Evolutionary conservation across 2,113 vertebrate species (phyloP).

Genomic region (Corvus moneduloides): DNA sequence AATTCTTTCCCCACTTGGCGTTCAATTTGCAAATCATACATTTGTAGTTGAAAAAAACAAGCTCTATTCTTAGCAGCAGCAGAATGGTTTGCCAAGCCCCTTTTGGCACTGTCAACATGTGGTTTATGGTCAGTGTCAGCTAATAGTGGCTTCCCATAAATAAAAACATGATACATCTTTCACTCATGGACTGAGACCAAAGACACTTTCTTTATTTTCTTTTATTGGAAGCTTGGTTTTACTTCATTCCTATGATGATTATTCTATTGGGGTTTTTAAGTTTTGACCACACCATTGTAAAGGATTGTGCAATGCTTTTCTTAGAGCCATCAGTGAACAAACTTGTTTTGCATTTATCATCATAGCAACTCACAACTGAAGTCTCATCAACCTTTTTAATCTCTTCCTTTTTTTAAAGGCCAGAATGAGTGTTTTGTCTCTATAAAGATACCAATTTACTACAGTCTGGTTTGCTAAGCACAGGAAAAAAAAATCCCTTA

Average conservation of each 20-base stretch:
- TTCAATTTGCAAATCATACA: slow-evolving; percentile 42
- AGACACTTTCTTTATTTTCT: slow-evolving; percentile 33
- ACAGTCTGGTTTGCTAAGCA: background rate
- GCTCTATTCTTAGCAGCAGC: slow-evolving; percentile 36
- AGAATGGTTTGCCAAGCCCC: background rate
- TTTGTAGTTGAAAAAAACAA: slow-evolving; percentile 37
- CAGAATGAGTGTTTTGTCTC: background rate
- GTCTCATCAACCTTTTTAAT: background rate
- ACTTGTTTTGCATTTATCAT: slow-evolving; percentile 36
- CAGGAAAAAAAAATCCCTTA: background rate
- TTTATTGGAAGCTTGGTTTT: slow-evolving; percentile 13
- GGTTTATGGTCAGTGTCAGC: slow-evolving; percentile 61
- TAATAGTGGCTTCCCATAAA: slow-evolving; percentile 50
- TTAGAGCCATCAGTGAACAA: background rate
- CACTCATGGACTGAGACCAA: slow-evolving; percentile 3
- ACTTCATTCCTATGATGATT: background rate
- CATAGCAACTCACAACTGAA: background rate
- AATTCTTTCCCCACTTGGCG: slow-evolving; percentile 7
- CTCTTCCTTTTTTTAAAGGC: background rate
- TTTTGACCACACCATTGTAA: background rate
- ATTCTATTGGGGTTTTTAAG: slow-evolving; percentile 9
- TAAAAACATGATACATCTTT: slow-evolving; percentile 22
- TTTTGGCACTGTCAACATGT: slow-evolving; percentile 50
- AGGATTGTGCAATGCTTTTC: slow-evolving; percentile 44
- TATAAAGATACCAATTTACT: background rate